Base-by-base conservation (phyloP, 2,797 vertebrate species). In the Premnoplex brunnescens region DNA sequence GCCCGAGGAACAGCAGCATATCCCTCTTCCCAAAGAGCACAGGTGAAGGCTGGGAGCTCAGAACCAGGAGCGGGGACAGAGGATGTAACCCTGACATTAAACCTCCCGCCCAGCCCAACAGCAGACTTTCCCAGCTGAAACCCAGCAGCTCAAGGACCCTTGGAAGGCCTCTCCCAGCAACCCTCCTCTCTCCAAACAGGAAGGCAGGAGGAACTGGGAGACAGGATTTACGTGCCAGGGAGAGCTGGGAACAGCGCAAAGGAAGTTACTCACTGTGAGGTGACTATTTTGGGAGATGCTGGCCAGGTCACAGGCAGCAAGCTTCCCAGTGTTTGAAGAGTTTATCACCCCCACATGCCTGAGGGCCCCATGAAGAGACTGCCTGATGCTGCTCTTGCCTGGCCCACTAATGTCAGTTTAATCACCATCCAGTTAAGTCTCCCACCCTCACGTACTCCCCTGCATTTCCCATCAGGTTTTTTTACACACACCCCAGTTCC, bases 191-290 rank as follows among this genome's bases (percentile, higher is more conserved):
- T 89, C 78, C 56, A 95, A 96, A 97, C 97, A 97, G 96, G 97
- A 98, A 97, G 67, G 76, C 77, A 92, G 75, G 90, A 97, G 85
- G 94, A 97, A 96, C 91, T 94, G 30, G 80, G 77, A 67, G 91
- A 96, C 95, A 97, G 96, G 97, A 97, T 97, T 96, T 97, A 96
- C 71, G 91, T 95, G 92, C 95, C 95, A 97, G 86, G 93, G 96
- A 79, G 91, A 96, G 92, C 94, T 96, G 93, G 92, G 96, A 95
- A 96, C 71, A 84, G 59, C 37, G 81, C 95, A 97, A 82, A 97
- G 96, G 97, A 97, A 97, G 96, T 82, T 95, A 93, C 95, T 97
- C 91, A 90, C 88, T 77, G 93, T 0, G 48, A 93, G 84, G 34
- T 76, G 91, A 96, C 87, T 97, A 97, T 97, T 98, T 96, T 54